Percentiles rank a stretch among this genome's conserved stretches.
Conservation (phyloP, 2,113 vertebrate species). For the Ophiodon elongatus region DNA sequence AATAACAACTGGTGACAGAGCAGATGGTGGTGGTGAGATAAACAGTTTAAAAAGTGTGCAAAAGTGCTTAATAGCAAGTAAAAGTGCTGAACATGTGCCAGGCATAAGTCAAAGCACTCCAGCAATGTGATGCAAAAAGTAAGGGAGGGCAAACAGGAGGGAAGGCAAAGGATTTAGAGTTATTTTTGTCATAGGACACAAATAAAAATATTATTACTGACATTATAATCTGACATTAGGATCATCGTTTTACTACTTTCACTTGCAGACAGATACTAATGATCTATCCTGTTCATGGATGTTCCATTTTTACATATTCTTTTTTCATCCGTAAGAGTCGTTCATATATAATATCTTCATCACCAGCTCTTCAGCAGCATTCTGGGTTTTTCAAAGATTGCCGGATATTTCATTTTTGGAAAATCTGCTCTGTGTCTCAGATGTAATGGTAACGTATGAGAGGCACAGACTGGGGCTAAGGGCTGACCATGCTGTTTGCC, state of each 20-base stretch:
- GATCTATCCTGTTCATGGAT: neutral
- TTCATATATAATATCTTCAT: neutral
- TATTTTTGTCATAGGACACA: slow-evolving; percentile 14
- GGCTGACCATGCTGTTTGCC: neutral
- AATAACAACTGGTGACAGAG: slow-evolving; percentile 56
- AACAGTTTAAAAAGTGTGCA: slow-evolving; percentile 57
- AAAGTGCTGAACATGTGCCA: slow-evolving; percentile 59
- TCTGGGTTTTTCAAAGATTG: neutral
- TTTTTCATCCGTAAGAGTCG: neutral
- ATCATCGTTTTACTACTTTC: slow-evolving; percentile 2
- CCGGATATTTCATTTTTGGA: neutral
- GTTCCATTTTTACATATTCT: neutral
- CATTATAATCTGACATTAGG: slow-evolving; percentile 26
- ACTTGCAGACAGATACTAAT: slow-evolving; percentile 10
- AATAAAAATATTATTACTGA: slow-evolving; percentile 29
- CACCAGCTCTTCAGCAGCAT: neutral
- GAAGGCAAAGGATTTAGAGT: slow-evolving; percentile 31
- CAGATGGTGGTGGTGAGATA: slow-evolving; percentile 69
- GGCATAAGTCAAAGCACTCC: slow-evolving; percentile 41
- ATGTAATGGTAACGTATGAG: neutral
- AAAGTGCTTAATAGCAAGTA: slow-evolving; percentile 56
- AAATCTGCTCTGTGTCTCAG: neutral
- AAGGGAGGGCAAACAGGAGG: slow-evolving; percentile 30
- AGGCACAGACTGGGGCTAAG: neutral
- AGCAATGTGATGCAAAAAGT: slow-evolving; percentile 21